A percentile compares a stretch with the other conserved stretches of the same genome.
These are phyloP conservation scores for Tanaodytes sp. DNA, from an alignment of 2,888 invertebrate species.

Conservation along the genomic window DNA sequence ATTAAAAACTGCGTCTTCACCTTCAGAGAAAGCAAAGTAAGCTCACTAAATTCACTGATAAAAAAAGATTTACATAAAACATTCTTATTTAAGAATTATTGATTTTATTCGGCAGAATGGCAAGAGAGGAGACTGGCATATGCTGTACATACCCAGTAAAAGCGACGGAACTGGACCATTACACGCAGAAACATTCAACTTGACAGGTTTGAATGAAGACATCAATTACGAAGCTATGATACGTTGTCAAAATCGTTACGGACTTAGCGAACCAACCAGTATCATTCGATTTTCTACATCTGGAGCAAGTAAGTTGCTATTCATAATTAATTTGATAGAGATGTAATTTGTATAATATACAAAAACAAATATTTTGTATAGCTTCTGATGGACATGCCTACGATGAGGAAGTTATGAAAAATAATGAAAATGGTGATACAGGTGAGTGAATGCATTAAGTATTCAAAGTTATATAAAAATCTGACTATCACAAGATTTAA, in stretches of 20 bases:
- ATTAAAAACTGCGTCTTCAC: conserved; percentile 81
- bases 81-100: no score
- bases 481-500: no score
- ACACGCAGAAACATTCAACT: conserved; percentile 83
- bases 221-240: conserved; percentile 86
- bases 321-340: no score
- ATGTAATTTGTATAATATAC: no score
- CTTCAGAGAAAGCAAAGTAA: conserved; percentile 71
- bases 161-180: conserved; percentile 77
- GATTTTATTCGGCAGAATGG: conserved; percentile 46
- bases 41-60: background rate
- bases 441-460: no score
- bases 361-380: no score
- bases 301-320: conserved; percentile 68
- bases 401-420: no score
- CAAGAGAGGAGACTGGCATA: conserved; percentile 76
- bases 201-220: conserved; percentile 82
- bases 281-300: conserved; percentile 84
- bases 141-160: conserved; percentile 78
- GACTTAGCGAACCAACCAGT: conserved; percentile 87
- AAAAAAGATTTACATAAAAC: no score
- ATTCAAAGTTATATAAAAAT: no score
- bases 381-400: no score
- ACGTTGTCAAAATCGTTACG: conserved; percentile 86
- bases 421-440: no score